Evolutionary conservation across 2,888 invertebrate species (phyloP).

Genomic region (Polietes domitor): DNA sequence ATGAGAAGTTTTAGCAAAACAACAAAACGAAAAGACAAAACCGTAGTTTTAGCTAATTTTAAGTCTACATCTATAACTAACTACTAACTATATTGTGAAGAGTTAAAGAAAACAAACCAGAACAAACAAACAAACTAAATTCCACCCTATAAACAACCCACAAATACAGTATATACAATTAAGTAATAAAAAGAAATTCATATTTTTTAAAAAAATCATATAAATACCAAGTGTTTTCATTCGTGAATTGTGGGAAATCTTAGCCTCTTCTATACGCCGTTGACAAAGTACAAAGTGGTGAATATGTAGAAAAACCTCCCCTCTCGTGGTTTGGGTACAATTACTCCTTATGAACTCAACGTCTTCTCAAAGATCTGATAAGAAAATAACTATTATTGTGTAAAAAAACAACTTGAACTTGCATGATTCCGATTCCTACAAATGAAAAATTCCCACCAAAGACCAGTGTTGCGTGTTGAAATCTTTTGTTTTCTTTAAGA

Average conservation of each 20-base stretch:
- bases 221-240: slow-evolving; percentile 7
- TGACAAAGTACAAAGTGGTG: neutral
- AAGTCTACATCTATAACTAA: slow-evolving; percentile 30
- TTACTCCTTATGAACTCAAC: neutral
- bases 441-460: slow-evolving; percentile 57
- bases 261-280: neutral
- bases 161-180: slow-evolving; percentile 49
- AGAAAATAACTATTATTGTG: slow-evolving; percentile 62
- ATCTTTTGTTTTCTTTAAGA: slow-evolving; percentile 54
- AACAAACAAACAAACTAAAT: slow-evolving; percentile 42
- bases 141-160: slow-evolving; percentile 59
- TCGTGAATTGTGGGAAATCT: slow-evolving; percentile 11
- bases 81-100: neutral
- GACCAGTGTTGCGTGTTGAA: slow-evolving; percentile 55
- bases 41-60: slow-evolving; percentile 57
- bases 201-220: slow-evolving; percentile 60
- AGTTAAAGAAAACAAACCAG: neutral
- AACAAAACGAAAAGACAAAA: slow-evolving; percentile 61
- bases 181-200: slow-evolving; percentile 55
- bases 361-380: slow-evolving; percentile 59
- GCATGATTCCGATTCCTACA: slow-evolving; percentile 51
- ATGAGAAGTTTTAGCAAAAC: neutral
- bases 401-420: slow-evolving; percentile 63
- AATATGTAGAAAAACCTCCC: slow-evolving; percentile 47
- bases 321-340: slow-evolving; percentile 20